Evolutionary conservation across 1,140 invertebrate genomes (phyloP), one percentile per base, ranked within the genome.

Genomic region (Drosophila sulfurigaster): DNA sequence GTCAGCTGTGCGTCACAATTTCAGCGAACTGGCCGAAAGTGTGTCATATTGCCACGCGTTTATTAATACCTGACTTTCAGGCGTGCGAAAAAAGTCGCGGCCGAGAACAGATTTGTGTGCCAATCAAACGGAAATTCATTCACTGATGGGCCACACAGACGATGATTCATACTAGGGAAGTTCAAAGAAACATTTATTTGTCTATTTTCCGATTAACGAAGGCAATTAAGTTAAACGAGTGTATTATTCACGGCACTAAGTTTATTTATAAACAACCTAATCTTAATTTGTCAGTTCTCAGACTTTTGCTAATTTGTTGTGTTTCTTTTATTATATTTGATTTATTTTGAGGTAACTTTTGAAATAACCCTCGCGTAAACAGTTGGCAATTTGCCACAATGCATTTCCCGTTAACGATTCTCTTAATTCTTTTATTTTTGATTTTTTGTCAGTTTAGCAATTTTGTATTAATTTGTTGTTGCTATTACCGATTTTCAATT

Each of bases 21-120:
- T 59, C 41, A 43, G 32, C 65, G 70, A 82, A 87, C 51, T 72
- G 80, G 52, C 49, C 66, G 58, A 80, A 80, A 88, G 80, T 86
- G 79, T 87, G 82, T 88, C 82, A 87, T 79, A 82, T 82, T 73
- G 80, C 62, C 65, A 74, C 71, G 66, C 64, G 78, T 87, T 82
- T 86, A 82, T 87, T 78, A 83, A 88, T 88, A 88, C 83, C 82
- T 77, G 81, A 78, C 71, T 69, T 57, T 62, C 16, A 68, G 45
- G 59, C 56, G 38, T 60, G 72, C 71, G 67, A 60, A 74, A 74
- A 74, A 74, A 56, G 57, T 56, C 58, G 66, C 66, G 20, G 8
- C 48, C 71, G 35, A 54, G 11, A 72, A 54, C 71, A 75, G 68
- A 78, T 68, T 81, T 85, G 35, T 48, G 35, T 75, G 70, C 75